Evolutionary conservation across 2,888 invertebrate genomes (phyloP).

Genomic region (Synergus gifuensis): DNA sequence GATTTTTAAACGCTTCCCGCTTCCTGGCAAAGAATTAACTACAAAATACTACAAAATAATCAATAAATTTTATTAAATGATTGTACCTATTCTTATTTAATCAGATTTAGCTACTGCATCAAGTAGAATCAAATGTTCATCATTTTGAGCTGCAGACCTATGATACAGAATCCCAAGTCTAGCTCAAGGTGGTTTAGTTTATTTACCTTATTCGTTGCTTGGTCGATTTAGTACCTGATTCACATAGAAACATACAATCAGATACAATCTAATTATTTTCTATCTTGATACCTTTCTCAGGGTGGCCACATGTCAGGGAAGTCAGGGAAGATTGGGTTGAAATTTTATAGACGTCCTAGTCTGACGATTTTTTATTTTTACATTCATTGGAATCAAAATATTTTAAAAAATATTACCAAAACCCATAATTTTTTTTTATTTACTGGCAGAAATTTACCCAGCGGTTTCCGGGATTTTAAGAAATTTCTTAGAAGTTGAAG

Average conservation of each 20-base stretch:
- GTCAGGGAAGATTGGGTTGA: too few species aligned
- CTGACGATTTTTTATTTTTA: too few species aligned
- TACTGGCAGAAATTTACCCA: too few species aligned
- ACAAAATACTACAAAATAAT: neutral
- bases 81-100: neutral
- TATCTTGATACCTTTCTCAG: neutral
- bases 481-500: too few species aligned
- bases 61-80: neutral
- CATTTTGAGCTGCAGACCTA: slow-evolving; percentile 6
- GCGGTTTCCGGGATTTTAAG: too few species aligned
- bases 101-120: neutral
- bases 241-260: slow-evolving; percentile 18
- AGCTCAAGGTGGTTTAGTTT: slow-evolving; percentile 34
- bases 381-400: too few species aligned
- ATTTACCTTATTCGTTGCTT: slow-evolving; percentile 28
- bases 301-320: too few species aligned
- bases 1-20: neutral
- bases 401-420: too few species aligned
- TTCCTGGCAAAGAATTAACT: neutral
- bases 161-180: slow-evolving; percentile 21
- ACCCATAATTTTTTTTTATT: too few species aligned
- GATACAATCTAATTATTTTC: slow-evolving; percentile 24
- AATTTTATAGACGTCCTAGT: too few species aligned
- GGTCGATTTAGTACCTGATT: slow-evolving; percentile 30
- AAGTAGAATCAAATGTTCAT: slow-evolving; percentile 23